Percentiles rank a stretch among this genome's conserved stretches.
phyloP scores from a whole-genome alignment of 2,113 vertebrate genomes.

The Colius striatus region DNA sequence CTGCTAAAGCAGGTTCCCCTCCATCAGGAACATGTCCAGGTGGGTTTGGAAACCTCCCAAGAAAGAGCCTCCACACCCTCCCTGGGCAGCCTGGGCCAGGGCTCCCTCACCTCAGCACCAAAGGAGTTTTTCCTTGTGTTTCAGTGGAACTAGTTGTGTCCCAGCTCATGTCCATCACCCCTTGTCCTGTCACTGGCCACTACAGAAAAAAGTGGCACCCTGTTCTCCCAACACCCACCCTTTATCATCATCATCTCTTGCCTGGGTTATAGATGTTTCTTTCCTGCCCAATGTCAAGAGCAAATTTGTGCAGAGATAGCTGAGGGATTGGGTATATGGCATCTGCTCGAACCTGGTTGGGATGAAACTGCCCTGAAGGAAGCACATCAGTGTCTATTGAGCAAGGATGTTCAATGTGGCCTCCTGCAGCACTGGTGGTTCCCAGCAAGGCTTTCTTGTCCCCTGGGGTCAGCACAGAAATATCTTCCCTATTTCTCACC shows the following conservation, averaged over 20 bases:
- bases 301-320: neutral
- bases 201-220: too few relatives aligned
- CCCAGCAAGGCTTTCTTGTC: neutral
- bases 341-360: neutral
- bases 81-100: too few relatives aligned
- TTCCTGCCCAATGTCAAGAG: neutral
- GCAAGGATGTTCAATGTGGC: neutral
- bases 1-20: too few relatives aligned
- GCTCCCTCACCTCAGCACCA: too few relatives aligned
- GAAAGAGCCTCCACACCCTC: too few relatives aligned
- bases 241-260: neutral
- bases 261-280: neutral
- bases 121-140: too few relatives aligned
- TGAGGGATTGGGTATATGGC: fast-evolving
- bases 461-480: neutral
- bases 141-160: too few relatives aligned
- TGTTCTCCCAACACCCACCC: too few relatives aligned
- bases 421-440: neutral
- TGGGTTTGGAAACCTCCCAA: too few relatives aligned
- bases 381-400: fast-evolving
- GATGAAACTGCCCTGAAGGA: neutral
- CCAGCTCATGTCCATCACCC: too few relatives aligned
- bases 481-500: neutral
- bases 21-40: too few relatives aligned
- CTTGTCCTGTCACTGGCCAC: too few relatives aligned